Percentiles rank a stretch among this genome's conserved stretches.
Conservation (phyloP, 92 coral and sea anemone genomes). For the Parazoanthus swiftii region DNA sequence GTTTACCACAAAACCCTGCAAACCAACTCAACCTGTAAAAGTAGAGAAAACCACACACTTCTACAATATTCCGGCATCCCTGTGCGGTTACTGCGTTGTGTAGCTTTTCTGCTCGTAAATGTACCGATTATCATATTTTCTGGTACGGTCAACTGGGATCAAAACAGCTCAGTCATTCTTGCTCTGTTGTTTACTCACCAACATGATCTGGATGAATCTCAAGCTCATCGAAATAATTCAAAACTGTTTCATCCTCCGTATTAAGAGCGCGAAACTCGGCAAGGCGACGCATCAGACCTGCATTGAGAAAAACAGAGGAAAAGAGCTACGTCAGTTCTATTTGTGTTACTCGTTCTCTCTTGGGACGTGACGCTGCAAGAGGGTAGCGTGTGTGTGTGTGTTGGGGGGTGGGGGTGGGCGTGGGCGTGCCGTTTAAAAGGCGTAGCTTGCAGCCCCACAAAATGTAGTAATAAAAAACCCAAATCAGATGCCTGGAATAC, state of each 20-base stretch:
- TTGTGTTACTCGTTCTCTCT: neutral
- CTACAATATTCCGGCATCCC: no score
- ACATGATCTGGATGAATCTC: constrained; percentile 96
- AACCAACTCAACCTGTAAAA: no score
- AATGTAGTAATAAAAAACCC: no score
- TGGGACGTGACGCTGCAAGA: neutral
- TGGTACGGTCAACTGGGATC: neutral
- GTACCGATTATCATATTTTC: no score
- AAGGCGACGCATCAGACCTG: constrained; percentile 87
- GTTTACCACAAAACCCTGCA: no score
- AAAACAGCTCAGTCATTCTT: neutral
- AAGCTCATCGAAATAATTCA: constrained; percentile 95
- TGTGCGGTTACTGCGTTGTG: no score
- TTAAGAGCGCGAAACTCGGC: constrained; percentile 89
- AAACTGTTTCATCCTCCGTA: constrained; percentile 94
- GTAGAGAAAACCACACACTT: no score
- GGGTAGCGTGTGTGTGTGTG: no score
- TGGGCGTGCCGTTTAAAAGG: no score
- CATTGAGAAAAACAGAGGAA: neutral
- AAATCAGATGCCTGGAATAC: no score
- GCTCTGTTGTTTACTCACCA: constrained; percentile 50
- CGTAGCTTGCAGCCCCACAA: no score
- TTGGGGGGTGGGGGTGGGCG: neutral
- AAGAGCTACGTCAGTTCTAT: neutral
- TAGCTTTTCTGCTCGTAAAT: no score